Base-by-base conservation (phyloP, 2,888 invertebrate genomes). In the Ophion ventricosus region DNA sequence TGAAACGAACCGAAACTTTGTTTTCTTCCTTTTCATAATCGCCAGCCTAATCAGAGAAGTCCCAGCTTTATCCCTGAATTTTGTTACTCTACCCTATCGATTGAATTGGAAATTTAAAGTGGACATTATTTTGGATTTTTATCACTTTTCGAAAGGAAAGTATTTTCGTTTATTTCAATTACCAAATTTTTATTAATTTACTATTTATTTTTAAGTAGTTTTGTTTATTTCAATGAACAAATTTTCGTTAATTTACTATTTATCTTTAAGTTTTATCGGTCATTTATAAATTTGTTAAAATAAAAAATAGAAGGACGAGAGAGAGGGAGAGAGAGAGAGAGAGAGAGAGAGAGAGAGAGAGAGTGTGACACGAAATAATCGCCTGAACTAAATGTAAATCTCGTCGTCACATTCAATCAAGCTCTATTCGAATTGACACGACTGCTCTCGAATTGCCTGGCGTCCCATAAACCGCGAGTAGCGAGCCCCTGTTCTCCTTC, bases 381-480 rank as follows among this genome's bases (percentile, higher is more conserved):
- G 75, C 29, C 84, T 84, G 87, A 85, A 89, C 91, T 91, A 91
- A 90, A 91, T 91, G 91, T 91, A 91, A 91, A 90, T 88, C 85
- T 77, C 85, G 87, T 85, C 76, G 85, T 74, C 78, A n/a, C 49
- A 86, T 90, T 90, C 87, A 90, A 91, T 91, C 89, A 90, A 89
- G 88, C 88, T 89, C 87, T 87, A 88, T 89, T 91, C 88, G 59
- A 83, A 70, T 49, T 86, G 70, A 77, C 69, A 77, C 85, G 87
- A 78, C 49, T 67, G 87, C 83, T 83, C 86, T 23, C 72, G 40
- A 67, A 54, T 61, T 61, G 59, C 56, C 57, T 25, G 67, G 67
- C 43, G 54, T 59, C 80, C 57, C 69, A 70, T 74, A 20, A 80
- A 74, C 43, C 26, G 67, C 59, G 59, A 11, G 54, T 49, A 49